These are phyloP conservation scores for Nymphicus hollandicus DNA, from an alignment of 2,113 vertebrate genomes.

Conservation along the genomic window DNA sequence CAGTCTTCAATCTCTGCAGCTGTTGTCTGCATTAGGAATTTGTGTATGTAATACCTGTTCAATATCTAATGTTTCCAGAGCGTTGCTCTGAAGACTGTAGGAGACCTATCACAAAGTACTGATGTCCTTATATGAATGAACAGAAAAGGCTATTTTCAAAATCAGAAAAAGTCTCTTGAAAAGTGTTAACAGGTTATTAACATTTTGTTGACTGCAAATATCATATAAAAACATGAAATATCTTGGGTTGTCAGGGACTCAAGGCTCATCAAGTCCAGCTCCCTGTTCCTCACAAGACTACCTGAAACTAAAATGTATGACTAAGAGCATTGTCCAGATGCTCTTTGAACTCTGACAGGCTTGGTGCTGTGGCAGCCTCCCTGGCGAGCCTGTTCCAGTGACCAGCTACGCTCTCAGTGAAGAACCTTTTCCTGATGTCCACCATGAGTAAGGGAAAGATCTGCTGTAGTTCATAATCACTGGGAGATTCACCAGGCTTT, in stretches of 20 bases:
- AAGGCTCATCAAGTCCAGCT: accelerated
- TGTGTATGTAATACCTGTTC: not conserved
- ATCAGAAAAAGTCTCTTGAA: not conserved
- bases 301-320: not conserved
- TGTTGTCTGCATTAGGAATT: not conserved
- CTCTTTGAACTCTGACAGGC: not conserved
- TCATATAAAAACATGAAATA: not conserved
- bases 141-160: not conserved
- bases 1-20: not conserved
- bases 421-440: not conserved
- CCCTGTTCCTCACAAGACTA: accelerated
- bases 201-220: not conserved
- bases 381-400: not conserved
- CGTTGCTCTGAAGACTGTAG: not conserved
- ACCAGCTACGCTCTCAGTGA: not conserved
- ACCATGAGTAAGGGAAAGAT: not conserved
- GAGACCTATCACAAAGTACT: not conserved
- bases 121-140: not conserved
- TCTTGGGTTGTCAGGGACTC: not conserved
- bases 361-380: not conserved
- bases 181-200: not conserved
- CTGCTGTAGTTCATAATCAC: not conserved
- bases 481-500: not conserved
- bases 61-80: not conserved
- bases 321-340: not conserved